Base-by-base conservation (phyloP, 2,797 vertebrate genomes). In the Amazonetta brasiliensis region DNA sequence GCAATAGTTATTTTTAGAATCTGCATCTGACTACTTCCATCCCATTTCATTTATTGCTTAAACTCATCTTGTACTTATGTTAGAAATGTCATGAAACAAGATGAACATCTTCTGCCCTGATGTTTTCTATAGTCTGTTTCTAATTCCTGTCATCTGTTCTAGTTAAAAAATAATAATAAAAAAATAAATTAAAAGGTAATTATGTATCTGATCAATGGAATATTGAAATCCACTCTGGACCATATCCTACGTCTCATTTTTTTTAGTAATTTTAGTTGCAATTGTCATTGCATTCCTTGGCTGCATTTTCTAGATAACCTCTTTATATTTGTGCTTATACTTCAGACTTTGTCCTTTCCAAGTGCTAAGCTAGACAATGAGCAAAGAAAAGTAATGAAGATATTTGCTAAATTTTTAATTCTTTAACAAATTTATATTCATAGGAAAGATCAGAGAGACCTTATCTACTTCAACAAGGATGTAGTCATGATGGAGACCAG, bases 81-180 rank as follows among this genome's bases (percentile, higher is more conserved):
- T 46, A 71, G 50, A 87, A 87, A 44, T 33, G 55, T 39, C 4
- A 0, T 84, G 55, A 73, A 94, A 84, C 44, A 64, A 37, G 58
- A 68, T 20, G 26, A 79, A 23, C 74, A 76, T 87, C 77, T 90
- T 94, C 74, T 93, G 23, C 76, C 86, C 59, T 76, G 26, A 79
- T 89, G 25, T 87, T 73, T 92, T 76, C 46, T 76, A 5, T 73
- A 88, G 86, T 79, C 83, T 81, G n/a, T 31, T 88, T 89, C 41
- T 88, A 92, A 92, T 93, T 76, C 37, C 11, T 87, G 31, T 77
- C 56, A 54, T 91, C 35, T 94, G 25, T 63, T 79, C 59, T 73
- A 75, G 28, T 85, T 64, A 88, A 77, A 55, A 85, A 72, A 63
- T 59, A 89, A 78, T 46, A 46, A 46, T 12, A 46, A 22, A 22